phyloP scores from a whole-genome alignment of 2,797 vertebrate genomes.

The Champsocephalus gunnari region DNA sequence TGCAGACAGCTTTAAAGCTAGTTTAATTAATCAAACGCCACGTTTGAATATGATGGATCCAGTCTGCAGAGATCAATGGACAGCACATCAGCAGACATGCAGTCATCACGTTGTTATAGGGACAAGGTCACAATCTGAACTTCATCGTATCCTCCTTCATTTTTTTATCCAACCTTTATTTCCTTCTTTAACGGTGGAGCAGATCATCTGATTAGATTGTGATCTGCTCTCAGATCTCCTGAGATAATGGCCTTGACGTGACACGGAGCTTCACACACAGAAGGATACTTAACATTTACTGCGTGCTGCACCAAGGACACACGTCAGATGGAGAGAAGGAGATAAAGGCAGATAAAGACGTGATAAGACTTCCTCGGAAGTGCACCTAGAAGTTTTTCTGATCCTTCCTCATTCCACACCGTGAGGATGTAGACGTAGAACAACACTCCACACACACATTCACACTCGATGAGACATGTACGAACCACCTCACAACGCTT shows the following conservation, averaged over 20 bases:
- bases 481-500: neutral
- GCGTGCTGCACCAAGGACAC: slow-evolving; percentile 35
- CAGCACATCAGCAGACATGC: slow-evolving; percentile 7
- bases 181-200: slow-evolving; percentile 22
- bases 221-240: slow-evolving; percentile 62
- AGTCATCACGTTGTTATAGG: slow-evolving; percentile 48
- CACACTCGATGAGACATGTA: neutral
- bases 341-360: slow-evolving; percentile 58
- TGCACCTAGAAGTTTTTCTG: slow-evolving; percentile 15
- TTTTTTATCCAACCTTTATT: neutral
- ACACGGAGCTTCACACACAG: slow-evolving; percentile 12
- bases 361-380: slow-evolving; percentile 46
- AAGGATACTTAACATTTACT: slow-evolving; percentile 48
- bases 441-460: neutral
- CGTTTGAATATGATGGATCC: neutral
- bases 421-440: neutral
- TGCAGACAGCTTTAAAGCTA: neutral
- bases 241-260: slow-evolving; percentile 24
- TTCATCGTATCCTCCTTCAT: neutral
- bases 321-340: slow-evolving; percentile 13
- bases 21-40: neutral
- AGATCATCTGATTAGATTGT: slow-evolving; percentile 37
- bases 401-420: slow-evolving; percentile 10
- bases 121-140: slow-evolving; percentile 33
- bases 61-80: neutral